Evolutionary conservation across 92 coral and sea anemone species (phyloP).

Genomic region (Desmophyllum pertusum): DNA sequence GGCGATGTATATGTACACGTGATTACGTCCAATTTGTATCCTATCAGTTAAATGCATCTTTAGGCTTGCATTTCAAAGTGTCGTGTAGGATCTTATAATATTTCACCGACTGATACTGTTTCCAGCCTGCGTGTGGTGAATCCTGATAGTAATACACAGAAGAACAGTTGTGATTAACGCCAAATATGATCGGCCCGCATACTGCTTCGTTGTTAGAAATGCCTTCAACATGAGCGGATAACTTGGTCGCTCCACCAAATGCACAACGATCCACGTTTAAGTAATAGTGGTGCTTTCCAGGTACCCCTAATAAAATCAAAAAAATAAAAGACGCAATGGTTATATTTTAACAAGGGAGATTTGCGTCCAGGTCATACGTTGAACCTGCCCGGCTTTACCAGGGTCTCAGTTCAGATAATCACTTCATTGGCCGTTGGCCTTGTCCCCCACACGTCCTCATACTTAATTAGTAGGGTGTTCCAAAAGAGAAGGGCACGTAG

Average conservation of each 20-base stretch:
- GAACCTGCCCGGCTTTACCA: too few relatives aligned
- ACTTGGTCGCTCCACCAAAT: slow-evolving; percentile 54
- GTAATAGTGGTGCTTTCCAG: slow-evolving; percentile 73
- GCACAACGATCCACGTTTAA: slow-evolving; percentile 81
- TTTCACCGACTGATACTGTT: slow-evolving; percentile 43
- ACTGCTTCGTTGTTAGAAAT: slow-evolving; percentile 47
- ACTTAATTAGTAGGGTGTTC: too few relatives aligned
- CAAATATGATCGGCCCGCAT: slow-evolving; percentile 79
- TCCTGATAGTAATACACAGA: slow-evolving; percentile 54
- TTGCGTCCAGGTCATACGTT: too few relatives aligned
- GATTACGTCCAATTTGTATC: background rate
- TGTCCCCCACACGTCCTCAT: too few relatives aligned
- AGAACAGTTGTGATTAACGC: slow-evolving; percentile 70
- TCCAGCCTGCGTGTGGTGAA: slow-evolving; percentile 58
- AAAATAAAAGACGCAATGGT: background rate
- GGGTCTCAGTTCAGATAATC: too few relatives aligned
- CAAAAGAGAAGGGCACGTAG: too few relatives aligned
- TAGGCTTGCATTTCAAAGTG: slow-evolving; percentile 6
- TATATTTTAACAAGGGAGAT: too few relatives aligned
- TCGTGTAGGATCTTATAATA: background rate
- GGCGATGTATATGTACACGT: background rate
- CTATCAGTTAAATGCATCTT: background rate
- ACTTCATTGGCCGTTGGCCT: too few relatives aligned
- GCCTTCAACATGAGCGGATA: slow-evolving; percentile 21
- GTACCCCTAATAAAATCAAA: slow-evolving; percentile 28